Conservation (phyloP, 2,888 invertebrate species). For the Drosophila peninsularis region DNA sequence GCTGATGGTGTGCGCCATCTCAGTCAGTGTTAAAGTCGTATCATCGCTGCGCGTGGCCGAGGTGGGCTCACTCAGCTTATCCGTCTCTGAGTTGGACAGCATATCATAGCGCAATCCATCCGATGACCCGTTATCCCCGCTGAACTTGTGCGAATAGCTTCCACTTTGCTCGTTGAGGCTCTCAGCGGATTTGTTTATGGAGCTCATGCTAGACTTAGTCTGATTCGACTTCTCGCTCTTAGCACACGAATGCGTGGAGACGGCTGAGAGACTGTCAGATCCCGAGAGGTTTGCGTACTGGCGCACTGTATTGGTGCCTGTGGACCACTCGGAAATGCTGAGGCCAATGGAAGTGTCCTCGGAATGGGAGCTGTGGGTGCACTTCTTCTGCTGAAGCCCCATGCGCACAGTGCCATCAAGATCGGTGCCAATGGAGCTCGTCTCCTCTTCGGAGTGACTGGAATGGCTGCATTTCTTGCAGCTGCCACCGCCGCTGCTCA, state of each 20-base stretch:
- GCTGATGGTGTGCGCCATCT: conserved; percentile 91
- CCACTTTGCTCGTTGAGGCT: conserved; percentile 84
- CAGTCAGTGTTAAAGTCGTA: conserved; percentile 89
- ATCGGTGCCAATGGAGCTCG: conserved; percentile 91
- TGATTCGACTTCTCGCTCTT: conserved; percentile 88
- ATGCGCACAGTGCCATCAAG: conserved; percentile 93
- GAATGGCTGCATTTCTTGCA: conserved; percentile 89
- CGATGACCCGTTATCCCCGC: conserved; percentile 84
- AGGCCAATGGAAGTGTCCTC: conserved; percentile 94
- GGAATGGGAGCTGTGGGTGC: conserved; percentile 93
- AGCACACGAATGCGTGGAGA: conserved; percentile 86
- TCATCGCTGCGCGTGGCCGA: conserved; percentile 92
- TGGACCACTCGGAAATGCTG: conserved; percentile 95
- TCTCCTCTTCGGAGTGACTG: conserved; percentile 90
- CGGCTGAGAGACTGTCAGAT: conserved; percentile 87
- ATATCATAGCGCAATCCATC: conserved; percentile 86
- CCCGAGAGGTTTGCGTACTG: conserved; percentile 91
- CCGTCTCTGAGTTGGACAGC: conserved; percentile 87
- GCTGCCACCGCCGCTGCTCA: conserved; percentile 85
- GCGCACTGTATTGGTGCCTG: conserved; percentile 93
- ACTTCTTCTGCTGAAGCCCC: conserved; percentile 91
- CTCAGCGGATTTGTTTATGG: conserved; percentile 87
- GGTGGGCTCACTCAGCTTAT: conserved; percentile 87
- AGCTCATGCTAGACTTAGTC: conserved; percentile 86
- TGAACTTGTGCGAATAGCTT: conserved; percentile 84